These are phyloP conservation scores for Sebastes oblongus DNA, from an alignment of 2,797 vertebrate species.

Conservation along the genomic window DNA sequence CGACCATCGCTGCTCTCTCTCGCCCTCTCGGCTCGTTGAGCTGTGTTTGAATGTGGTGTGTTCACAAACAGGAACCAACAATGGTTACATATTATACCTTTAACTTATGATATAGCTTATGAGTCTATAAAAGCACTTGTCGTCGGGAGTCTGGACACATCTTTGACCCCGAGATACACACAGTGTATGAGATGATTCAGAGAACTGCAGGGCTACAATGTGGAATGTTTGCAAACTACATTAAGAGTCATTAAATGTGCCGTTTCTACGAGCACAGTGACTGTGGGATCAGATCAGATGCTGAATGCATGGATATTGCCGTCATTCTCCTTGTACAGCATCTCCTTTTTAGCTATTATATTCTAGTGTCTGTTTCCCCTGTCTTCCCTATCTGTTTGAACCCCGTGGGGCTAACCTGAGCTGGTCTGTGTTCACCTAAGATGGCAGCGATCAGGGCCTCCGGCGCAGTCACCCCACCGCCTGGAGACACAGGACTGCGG, in stretches of 20 bases:
- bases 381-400: slow-evolving; percentile 59
- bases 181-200: slow-evolving; percentile 58
- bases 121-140: slow-evolving; percentile 71
- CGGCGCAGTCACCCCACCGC: slow-evolving; percentile 74
- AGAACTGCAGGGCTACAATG: slow-evolving; percentile 58
- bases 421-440: slow-evolving; percentile 79
- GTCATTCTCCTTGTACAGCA: not conserved
- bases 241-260: slow-evolving; percentile 48
- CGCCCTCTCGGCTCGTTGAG: too few relatives aligned
- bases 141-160: slow-evolving; percentile 31
- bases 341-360: slow-evolving; percentile 17
- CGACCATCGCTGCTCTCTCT: too few relatives aligned
- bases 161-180: slow-evolving; percentile 54
- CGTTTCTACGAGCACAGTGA: slow-evolving; percentile 54
- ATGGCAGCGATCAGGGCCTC: slow-evolving; percentile 84
- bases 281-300: slow-evolving; percentile 38
- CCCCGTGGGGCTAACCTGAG: slow-evolving; percentile 72
- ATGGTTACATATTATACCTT: too few relatives aligned
- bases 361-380: slow-evolving; percentile 55
- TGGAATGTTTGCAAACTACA: slow-evolving; percentile 71
- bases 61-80: too few relatives aligned
- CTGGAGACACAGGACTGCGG: slow-evolving; percentile 76
- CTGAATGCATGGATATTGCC: slow-evolving; percentile 23
- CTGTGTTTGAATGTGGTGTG: too few relatives aligned
- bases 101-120: slow-evolving; percentile 46